A percentile compares a stretch with the other conserved stretches of the same genome.
These are phyloP conservation scores for Scaptomyza montana DNA, from an alignment of 1,140 invertebrate genomes.

Conservation along the genomic window DNA sequence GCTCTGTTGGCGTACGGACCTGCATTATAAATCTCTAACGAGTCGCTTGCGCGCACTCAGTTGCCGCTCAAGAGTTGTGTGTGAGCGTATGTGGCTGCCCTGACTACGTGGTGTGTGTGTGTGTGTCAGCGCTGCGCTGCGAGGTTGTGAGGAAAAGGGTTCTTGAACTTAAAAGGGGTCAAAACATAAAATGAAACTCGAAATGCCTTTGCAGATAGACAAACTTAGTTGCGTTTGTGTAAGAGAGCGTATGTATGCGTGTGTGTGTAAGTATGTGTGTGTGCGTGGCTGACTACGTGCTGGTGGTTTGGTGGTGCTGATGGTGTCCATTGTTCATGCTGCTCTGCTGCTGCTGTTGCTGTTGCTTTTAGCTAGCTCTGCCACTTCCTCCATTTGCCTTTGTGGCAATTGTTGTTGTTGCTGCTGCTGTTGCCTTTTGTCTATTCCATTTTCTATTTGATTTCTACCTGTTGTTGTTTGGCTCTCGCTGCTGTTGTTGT, in stretches of 20 bases:
- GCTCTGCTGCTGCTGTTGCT: constrained; percentile 21
- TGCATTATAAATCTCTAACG: constrained; percentile 68
- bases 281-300: constrained; percentile 69
- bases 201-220: constrained; percentile 81
- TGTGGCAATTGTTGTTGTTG: constrained; percentile 43
- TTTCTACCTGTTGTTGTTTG: constrained; percentile 76
- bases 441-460: constrained; percentile 82
- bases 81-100: constrained; percentile 52
- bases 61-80: constrained; percentile 50
- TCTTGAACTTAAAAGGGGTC: constrained; percentile 82
- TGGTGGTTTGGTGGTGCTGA: constrained; percentile 57
- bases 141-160: constrained; percentile 75
- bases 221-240: constrained; percentile 62
- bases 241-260: constrained; percentile 48
- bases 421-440: constrained; percentile 53
- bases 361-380: constrained; percentile 24
- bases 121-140: constrained; percentile 26
- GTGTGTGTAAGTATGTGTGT: constrained; percentile 39
- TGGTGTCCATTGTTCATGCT: constrained; percentile 58
- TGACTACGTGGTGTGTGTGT: constrained; percentile 28
- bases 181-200: constrained; percentile 82
- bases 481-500: constrained; percentile 35
- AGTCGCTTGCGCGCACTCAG: constrained; percentile 65
- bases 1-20: constrained; percentile 40
- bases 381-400: constrained; percentile 61